A percentile compares a stretch with the other conserved stretches of the same genome.
These are phyloP conservation scores for Dryobates pubescens DNA, from an alignment of 2,797 vertebrate species.

Conservation along the genomic window DNA sequence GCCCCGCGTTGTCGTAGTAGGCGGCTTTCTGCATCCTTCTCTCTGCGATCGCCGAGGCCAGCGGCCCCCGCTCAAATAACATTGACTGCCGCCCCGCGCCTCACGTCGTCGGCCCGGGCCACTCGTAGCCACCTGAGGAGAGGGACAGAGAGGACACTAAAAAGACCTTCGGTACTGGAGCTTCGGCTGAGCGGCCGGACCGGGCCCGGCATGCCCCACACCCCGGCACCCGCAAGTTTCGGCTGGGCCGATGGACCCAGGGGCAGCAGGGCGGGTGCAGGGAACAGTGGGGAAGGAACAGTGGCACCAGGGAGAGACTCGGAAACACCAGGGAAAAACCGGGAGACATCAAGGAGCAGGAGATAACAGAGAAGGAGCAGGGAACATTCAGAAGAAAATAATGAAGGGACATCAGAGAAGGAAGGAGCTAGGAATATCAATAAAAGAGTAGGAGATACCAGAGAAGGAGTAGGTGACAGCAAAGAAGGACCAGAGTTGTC, in stretches of 20 bases:
- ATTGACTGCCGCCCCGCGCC: slow-evolving; percentile 83
- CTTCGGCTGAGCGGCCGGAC: neutral
- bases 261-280: fast-evolving
- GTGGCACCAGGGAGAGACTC: neutral
- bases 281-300: fast-evolving
- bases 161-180: slow-evolving; percentile 28
- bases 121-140: slow-evolving; percentile 69
- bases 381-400: neutral
- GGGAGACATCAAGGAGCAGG: neutral
- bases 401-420: neutral
- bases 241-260: neutral
- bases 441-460: neutral
- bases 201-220: neutral
- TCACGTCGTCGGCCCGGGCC: slow-evolving; percentile 79
- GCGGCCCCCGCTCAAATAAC: slow-evolving; percentile 89
- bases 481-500: too few species aligned
- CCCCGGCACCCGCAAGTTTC: neutral
- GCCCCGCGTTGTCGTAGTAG: slow-evolving; percentile 97
- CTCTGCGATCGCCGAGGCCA: slow-evolving; percentile 85
- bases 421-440: too few species aligned
- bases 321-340: neutral
- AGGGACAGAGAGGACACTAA: slow-evolving; percentile 57
- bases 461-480: neutral
- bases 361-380: fast-evolving
- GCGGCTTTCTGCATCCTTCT: slow-evolving; percentile 97